These are phyloP conservation scores for Drosophila eohydei DNA, from an alignment of 2,888 invertebrate genomes.

Conservation along the genomic window DNA sequence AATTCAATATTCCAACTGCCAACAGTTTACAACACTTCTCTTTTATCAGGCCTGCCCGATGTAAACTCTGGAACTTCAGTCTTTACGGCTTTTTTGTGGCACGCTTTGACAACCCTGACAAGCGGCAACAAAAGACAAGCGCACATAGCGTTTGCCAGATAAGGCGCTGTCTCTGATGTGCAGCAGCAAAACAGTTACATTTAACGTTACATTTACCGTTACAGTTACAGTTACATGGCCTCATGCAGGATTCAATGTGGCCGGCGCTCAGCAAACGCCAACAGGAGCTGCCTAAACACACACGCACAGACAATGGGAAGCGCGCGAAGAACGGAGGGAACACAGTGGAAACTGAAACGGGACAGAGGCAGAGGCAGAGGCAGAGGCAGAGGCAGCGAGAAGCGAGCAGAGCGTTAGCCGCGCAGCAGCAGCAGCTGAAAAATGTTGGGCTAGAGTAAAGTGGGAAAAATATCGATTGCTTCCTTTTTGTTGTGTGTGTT, in stretches of 20 bases:
- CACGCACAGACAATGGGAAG: not conserved
- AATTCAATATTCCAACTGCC: not conserved
- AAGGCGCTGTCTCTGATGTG: not conserved
- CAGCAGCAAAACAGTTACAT: conserved; percentile 6
- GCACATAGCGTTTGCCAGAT: not conserved
- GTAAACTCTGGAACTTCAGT: conserved; percentile 6
- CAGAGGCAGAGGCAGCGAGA: not conserved
- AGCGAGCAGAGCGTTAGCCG: conserved; percentile 38
- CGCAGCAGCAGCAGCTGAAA: conserved; percentile 51
- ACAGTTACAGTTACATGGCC: conserved; percentile 58
- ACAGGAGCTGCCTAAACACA: conserved; percentile 18
- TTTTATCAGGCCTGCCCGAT: not conserved
- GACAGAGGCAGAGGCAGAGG: not conserved
- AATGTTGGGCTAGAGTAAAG: conserved; percentile 56
- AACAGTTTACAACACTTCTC: not conserved
- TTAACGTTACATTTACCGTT: conserved; percentile 28
- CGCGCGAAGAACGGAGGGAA: not conserved
- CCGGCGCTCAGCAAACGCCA: conserved; percentile 61
- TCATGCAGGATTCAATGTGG: conserved; percentile 53
- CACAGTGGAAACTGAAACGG: conserved; percentile 20
- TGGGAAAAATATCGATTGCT: conserved; percentile 71
- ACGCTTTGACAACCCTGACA: conserved; percentile 25
- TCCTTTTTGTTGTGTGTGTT: conserved; percentile 27
- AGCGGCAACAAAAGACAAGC: conserved; percentile 19
- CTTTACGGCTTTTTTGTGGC: not conserved